Evolutionary conservation across 2,113 vertebrate genomes (phyloP), one percentile per base, ranked within the genome.

Genomic region (Prunella himalayana): DNA sequence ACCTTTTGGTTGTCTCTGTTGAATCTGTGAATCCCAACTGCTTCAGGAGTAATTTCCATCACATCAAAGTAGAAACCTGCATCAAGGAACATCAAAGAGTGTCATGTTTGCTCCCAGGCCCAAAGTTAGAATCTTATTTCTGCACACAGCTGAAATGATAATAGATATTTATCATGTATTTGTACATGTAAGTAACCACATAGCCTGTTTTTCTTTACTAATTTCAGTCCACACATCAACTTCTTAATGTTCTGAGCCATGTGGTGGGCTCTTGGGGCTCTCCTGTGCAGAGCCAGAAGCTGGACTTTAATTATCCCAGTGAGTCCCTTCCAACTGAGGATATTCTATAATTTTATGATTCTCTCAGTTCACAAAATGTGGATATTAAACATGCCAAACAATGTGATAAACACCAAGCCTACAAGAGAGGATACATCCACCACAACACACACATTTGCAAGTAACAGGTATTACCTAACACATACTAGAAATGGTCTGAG

Each of bases 31-130:
- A 98, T 95, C 19, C 99, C 99, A 7, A 94, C 94, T 6, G 98
- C 98, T 53, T 98, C 97, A 54, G 99, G 99, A 10, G 98, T 99
- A 96, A 99, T 99, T 97, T 99, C 99, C 98, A 98, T 98, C 21
- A 98, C 98, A 83, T 99, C 99, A 95, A 98, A 99, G 97, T 99
- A 99, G 97, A 99, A 98, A 63, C 98, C 98, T 98, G 96, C 91
- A 96, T 51, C 22, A 92, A 95, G 87, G 72, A 83, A 94, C 79
- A 79, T 73, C 88, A 90, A 92, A 88, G 42, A 71, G 9, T 11
- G 28, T 71, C 64, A 88, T 22, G 30, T 77, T 90, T 84, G 23
- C 53, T 72, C 22, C 35, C 31, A 31, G 28, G 23, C 6, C 76
- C 51, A 45, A 76, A 94, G 25, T 0, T 49, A 42, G 28, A 81